These are phyloP conservation scores for Morpho achilles DNA, from an alignment of 2,888 invertebrate species.

Conservation along the genomic window DNA sequence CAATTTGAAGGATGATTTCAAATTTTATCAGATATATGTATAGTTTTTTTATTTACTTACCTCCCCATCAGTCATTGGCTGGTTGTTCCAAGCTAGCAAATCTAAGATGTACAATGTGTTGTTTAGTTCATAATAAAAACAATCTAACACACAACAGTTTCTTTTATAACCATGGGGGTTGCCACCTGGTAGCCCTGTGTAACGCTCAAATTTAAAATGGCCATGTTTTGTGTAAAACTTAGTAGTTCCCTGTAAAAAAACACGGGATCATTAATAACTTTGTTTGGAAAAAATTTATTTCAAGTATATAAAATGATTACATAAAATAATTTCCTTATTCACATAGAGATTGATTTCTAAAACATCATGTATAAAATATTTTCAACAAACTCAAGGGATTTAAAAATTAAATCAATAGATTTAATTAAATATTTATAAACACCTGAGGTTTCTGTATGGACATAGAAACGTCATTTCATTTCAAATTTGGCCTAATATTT, in stretches of 20 bases:
- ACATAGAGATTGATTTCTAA: no score
- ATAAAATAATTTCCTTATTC: no score
- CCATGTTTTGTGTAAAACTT: slow-evolving; percentile 84
- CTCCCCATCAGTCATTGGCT: slow-evolving; percentile 85
- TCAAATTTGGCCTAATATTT: no score
- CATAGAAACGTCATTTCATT: no score
- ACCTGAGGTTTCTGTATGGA: no score
- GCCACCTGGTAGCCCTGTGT: slow-evolving; percentile 87
- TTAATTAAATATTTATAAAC: no score
- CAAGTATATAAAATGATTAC: no score
- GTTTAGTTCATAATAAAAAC: slow-evolving; percentile 82
- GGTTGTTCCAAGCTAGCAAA: slow-evolving; percentile 88
- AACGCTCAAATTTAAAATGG: slow-evolving; percentile 71
- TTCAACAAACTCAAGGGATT: no score
- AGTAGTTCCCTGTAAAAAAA: slow-evolving; percentile 81
- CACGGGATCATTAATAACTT: background rate
- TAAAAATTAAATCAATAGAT: no score
- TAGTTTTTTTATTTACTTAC: slow-evolving; percentile 57
- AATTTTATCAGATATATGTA: background rate
- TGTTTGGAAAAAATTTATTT: no score
- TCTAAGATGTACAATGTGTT: slow-evolving; percentile 89
- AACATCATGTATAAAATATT: no score
- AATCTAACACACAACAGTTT: slow-evolving; percentile 87
- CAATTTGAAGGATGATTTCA: background rate
- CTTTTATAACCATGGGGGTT: slow-evolving; percentile 44